These are phyloP conservation scores for Botia kubotai DNA, from an alignment of 2,797 vertebrate genomes.

Conservation along the genomic window DNA sequence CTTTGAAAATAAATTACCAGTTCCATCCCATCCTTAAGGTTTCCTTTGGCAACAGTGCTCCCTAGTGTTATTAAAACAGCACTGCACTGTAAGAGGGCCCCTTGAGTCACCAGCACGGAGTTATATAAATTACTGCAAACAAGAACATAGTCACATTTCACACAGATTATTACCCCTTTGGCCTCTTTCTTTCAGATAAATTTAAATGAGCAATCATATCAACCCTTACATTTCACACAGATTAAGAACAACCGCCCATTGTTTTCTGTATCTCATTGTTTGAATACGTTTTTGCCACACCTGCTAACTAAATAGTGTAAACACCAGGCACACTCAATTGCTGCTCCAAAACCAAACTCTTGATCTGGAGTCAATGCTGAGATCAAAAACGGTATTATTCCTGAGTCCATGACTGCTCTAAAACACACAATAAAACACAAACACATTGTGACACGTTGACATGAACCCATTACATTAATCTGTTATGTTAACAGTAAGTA, in stretches of 20 bases:
- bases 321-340: conserved; percentile 93
- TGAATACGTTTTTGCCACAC: conserved; percentile 69
- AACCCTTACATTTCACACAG: too few species aligned
- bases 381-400: conserved; percentile 82
- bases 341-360: conserved; percentile 76
- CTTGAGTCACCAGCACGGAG: conserved; percentile 72
- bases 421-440: not conserved
- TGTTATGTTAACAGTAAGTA: too few species aligned
- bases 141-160: not conserved
- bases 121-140: conserved; percentile 64
- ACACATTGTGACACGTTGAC: not conserved
- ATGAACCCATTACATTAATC: too few species aligned
- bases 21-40: conserved; percentile 80
- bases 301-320: conserved; percentile 92
- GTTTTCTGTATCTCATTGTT: not conserved
- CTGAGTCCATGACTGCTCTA: conserved; percentile 83
- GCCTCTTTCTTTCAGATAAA: not conserved
- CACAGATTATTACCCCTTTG: not conserved
- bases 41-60: conserved; percentile 72
- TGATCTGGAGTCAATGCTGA: conserved; percentile 78
- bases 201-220: not conserved
- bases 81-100: conserved; percentile 77
- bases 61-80: conserved; percentile 83
- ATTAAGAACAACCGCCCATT: not conserved
- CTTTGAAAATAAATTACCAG: conserved; percentile 78